Conservation (phyloP, 2,797 vertebrate species). For the Myotis pilosus region DNA sequence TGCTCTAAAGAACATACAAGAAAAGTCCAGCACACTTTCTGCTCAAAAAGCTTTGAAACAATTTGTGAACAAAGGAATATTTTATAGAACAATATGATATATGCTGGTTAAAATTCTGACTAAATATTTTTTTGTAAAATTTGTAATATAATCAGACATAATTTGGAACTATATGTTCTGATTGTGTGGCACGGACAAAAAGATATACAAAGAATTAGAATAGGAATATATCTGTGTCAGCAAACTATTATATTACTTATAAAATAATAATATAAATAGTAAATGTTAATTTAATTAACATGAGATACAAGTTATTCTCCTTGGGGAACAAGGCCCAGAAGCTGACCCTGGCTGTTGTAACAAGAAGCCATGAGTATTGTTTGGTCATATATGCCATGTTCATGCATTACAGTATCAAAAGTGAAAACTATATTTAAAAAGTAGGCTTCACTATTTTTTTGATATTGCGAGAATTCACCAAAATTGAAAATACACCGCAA, state of each 20-base stretch:
- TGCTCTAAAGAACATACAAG: not conserved
- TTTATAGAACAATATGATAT: not conserved
- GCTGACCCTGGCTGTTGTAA: not conserved
- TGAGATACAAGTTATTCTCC: not conserved
- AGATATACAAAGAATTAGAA: not conserved
- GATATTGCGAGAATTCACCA: not conserved
- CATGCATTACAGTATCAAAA: not conserved
- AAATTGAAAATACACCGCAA: not conserved
- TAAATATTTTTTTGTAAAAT: slow-evolving; percentile 2
- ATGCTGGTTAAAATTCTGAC: not conserved
- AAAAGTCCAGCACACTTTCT: not conserved
- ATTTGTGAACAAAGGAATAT: not conserved
- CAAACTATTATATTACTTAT: not conserved
- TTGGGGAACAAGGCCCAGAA: not conserved
- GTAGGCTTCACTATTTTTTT: not conserved
- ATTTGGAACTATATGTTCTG: slow-evolving; percentile 12
- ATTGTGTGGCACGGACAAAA: not conserved
- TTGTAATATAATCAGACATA: not conserved
- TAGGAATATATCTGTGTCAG: not conserved
- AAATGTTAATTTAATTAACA: not conserved
- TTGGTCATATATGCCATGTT: not conserved
- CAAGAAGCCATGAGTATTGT: not conserved
- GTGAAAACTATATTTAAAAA: not conserved
- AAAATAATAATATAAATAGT: slow-evolving; percentile 18
- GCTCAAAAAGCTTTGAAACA: not conserved